Evolutionary conservation across 1,140 invertebrate species (phyloP).

Genomic region (Lethocerus indicus): DNA sequence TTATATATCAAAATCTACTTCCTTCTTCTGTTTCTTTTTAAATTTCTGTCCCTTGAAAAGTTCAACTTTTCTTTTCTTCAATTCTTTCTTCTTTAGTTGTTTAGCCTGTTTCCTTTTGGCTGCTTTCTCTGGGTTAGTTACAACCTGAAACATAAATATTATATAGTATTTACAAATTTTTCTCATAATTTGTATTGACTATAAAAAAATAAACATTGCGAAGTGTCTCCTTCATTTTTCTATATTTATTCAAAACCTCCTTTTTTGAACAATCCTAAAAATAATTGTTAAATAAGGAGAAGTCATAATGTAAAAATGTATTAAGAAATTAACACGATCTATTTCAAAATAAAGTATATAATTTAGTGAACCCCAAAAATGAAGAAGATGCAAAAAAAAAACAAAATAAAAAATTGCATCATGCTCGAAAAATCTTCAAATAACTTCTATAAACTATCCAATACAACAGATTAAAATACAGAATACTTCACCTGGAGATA

Average conservation of each 20-base stretch:
- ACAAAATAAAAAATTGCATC: too few relatives aligned
- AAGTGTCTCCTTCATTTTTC: background rate
- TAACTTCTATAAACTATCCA: too few relatives aligned
- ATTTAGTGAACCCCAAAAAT: too few relatives aligned
- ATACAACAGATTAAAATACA: too few relatives aligned
- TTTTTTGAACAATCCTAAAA: background rate
- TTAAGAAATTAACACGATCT: background rate
- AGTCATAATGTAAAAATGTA: background rate
- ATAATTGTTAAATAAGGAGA: background rate
- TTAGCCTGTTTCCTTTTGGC: slow-evolving; percentile 58
- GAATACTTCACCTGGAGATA: too few relatives aligned
- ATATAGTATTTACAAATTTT: background rate
- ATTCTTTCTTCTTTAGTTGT: slow-evolving; percentile 54
- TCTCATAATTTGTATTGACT: background rate
- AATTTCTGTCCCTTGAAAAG: slow-evolving; percentile 29
- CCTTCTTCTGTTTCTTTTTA: slow-evolving; percentile 20
- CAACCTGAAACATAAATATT: slow-evolving; percentile 31
- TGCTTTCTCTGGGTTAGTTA: slow-evolving; percentile 55
- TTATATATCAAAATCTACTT: slow-evolving; percentile 1
- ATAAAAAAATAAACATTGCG: background rate
- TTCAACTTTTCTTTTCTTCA: slow-evolving; percentile 49
- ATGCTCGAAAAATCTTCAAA: too few relatives aligned
- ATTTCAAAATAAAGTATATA: too few relatives aligned
- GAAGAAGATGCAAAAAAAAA: too few relatives aligned
- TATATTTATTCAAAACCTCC: background rate